These are phyloP conservation scores for Heliconius sara DNA, from an alignment of 2,888 invertebrate species.

Conservation along the genomic window DNA sequence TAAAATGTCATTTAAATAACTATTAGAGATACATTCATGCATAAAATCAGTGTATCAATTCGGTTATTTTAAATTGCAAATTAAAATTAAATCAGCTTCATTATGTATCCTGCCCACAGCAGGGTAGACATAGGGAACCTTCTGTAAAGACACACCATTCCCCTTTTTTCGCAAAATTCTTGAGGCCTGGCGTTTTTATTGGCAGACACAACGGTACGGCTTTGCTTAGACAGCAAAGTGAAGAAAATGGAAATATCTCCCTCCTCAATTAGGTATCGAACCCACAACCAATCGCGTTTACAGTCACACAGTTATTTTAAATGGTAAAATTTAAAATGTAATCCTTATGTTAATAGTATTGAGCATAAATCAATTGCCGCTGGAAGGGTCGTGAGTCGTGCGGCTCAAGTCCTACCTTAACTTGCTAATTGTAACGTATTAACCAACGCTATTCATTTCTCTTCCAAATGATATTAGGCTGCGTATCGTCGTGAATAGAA, in stretches of 20 bases:
- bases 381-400: constrained; percentile 42
- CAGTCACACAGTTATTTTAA: neutral
- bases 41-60: neutral
- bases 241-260: too few relatives aligned
- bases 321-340: constrained; percentile 2
- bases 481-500: constrained; percentile 8
- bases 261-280: too few relatives aligned
- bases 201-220: too few relatives aligned
- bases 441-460: constrained; percentile 29
- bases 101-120: neutral
- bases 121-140: too few relatives aligned
- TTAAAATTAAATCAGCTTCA: neutral
- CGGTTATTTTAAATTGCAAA: neutral
- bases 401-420: constrained; percentile 31
- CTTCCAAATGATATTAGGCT: constrained; percentile 15
- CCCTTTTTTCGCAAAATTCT: too few relatives aligned
- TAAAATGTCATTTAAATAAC: constrained; percentile 2
- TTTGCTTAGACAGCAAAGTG: too few relatives aligned
- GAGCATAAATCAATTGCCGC: constrained; percentile 1
- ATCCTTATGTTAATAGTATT: neutral
- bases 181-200: too few relatives aligned
- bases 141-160: too few relatives aligned
- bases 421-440: constrained; percentile 31
- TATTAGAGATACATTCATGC: constrained; percentile 4
- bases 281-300: too few relatives aligned